Base-by-base conservation (phyloP, 2,113 vertebrate genomes). In the Macrotus californicus region DNA sequence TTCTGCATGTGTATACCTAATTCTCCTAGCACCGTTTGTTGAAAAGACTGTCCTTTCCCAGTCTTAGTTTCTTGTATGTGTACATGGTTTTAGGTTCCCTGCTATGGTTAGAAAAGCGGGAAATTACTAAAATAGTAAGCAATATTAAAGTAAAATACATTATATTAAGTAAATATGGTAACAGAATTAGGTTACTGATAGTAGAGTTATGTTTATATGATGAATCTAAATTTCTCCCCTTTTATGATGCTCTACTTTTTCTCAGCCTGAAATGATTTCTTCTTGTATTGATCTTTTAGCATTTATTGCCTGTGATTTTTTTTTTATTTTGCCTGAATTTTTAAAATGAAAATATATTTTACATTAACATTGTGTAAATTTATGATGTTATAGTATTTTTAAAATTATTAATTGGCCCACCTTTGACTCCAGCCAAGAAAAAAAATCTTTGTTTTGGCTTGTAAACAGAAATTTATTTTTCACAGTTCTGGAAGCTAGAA, bases 121-220 rank as follows among this genome's bases (percentile, higher is more conserved):
- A 59, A 85, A 61, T 85, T 61, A 85, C 31, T 80, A 86, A 89
- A 77, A 82, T 69, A 64, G 29, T 80, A 94, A 92, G 75, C 54
- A 83, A 61, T 36, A n/a, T 46, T 43, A 85, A 94, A 94, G 31
- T 34, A 81, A 87, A 95, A 76, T 31, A 50, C 16, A 36, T 69
- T 91, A 84, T 18, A 83, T 41, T 84, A 72, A 80, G 64, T 73
- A 79, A 91, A 85, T 89, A 67, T 39, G 41, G 2, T 75, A 69
- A 54, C 56, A 11, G 84, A 88, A 29, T 36, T 24, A 48, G 16
- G n/a, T 76, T 76, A 90, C 39, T 80, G 36, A 82, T 59, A 67
- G n/a, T 6, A 77, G 29, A 79, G 2, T 46, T 61, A 46, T 59
- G 18, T 92, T 85, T 64, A 76, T 92, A 69, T 41, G 43, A 31